phyloP scores from a whole-genome alignment of 1,140 invertebrate genomes.

The Hypothenemus hampei region DNA sequence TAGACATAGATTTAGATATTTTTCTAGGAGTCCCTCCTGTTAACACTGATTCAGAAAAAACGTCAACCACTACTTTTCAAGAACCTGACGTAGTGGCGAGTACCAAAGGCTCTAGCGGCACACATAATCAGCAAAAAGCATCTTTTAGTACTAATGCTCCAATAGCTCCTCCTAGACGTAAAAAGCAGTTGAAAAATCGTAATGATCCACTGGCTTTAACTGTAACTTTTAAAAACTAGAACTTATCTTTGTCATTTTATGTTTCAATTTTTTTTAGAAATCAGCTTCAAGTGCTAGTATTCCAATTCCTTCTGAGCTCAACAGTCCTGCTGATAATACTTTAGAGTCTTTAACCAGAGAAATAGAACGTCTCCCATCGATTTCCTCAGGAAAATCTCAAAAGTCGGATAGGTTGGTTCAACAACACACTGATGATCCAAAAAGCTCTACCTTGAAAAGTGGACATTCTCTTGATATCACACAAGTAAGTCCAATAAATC shows the following conservation, averaged over 20 bases:
- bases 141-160: slow-evolving; percentile 50
- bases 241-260: no score
- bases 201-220: slow-evolving; percentile 14
- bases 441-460: slow-evolving; percentile 43
- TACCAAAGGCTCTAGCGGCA: slow-evolving; percentile 73
- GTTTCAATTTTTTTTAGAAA: slow-evolving; percentile 30
- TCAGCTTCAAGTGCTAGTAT: slow-evolving; percentile 33
- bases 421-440: slow-evolving; percentile 22
- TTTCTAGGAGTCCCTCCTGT: no score
- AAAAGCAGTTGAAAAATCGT: slow-evolving; percentile 61
- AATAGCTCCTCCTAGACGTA: slow-evolving; percentile 75
- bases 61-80: slow-evolving; percentile 48
- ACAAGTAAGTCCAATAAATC: no score
- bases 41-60: slow-evolving; percentile 20
- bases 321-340: slow-evolving; percentile 71
- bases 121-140: slow-evolving; percentile 39
- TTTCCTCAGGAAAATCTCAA: slow-evolving; percentile 31
- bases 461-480: slow-evolving; percentile 41
- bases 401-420: slow-evolving; percentile 13
- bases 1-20: no score
- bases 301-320: slow-evolving; percentile 44
- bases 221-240: slow-evolving; percentile 21
- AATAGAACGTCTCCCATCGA: slow-evolving; percentile 55
- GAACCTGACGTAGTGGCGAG: slow-evolving; percentile 93
- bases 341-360: slow-evolving; percentile 74